phyloP scores from a whole-genome alignment of 2,797 vertebrate species.

The Siniperca undulata region DNA sequence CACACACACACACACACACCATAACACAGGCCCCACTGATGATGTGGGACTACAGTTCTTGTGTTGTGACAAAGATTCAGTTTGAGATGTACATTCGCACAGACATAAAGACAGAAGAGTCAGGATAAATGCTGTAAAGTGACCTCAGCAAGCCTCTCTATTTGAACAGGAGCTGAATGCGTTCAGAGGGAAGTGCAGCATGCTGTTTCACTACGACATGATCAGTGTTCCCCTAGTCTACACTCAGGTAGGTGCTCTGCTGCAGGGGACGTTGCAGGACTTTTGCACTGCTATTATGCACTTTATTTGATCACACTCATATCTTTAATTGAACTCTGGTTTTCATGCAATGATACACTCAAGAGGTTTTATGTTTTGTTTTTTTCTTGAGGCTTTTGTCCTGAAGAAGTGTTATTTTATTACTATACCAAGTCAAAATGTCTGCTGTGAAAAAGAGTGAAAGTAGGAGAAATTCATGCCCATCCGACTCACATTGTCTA shows the following conservation, averaged over 20 bases:
- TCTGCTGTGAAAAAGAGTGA: too few relatives aligned
- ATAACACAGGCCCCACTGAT: not conserved
- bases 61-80: not conserved
- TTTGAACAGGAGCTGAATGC: slow-evolving; percentile 87
- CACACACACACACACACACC: slow-evolving; percentile 19
- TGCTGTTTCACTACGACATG: slow-evolving; percentile 97
- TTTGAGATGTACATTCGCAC: not conserved
- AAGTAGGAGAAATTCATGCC: not conserved
- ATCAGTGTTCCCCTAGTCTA: slow-evolving; percentile 94
- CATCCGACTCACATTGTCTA: not conserved
- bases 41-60: not conserved
- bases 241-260: slow-evolving; percentile 87
- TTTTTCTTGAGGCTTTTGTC: not conserved
- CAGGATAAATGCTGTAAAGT: not conserved
- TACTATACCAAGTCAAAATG: too few relatives aligned
- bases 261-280: not conserved
- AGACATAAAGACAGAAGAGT: not conserved
- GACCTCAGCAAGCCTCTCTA: slow-evolving; percentile 9
- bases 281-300: not conserved
- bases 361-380: not conserved
- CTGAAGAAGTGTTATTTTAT: not conserved
- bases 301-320: not conserved
- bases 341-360: not conserved
- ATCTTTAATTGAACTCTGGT: not conserved
- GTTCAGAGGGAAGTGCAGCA: slow-evolving; percentile 92